A percentile compares a stretch with the other conserved stretches of the same genome.
phyloP scores from a whole-genome alignment of 2,113 vertebrate species.

The Todiramphus saurophagus region DNA sequence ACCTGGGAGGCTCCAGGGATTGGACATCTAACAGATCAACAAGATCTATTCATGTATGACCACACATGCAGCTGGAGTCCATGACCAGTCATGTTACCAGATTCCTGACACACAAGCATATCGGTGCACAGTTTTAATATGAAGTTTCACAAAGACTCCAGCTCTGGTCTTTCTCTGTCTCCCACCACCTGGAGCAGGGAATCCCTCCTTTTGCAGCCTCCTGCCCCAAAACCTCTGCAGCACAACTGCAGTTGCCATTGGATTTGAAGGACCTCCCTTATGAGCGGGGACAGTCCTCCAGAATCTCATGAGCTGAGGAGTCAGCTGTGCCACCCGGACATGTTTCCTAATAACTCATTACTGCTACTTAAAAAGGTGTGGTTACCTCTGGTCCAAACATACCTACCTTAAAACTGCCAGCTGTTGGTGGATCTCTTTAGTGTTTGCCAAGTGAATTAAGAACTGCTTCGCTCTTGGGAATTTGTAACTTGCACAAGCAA shows the following conservation, averaged over 20 bases:
- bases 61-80: accelerated
- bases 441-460: background rate
- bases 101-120: background rate
- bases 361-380: background rate
- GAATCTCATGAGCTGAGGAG: background rate
- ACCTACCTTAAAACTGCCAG: background rate
- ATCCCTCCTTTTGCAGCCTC: background rate
- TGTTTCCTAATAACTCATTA: background rate
- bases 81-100: accelerated
- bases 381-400: background rate
- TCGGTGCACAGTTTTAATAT: background rate
- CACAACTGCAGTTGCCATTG: background rate
- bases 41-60: no score
- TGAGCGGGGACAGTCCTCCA: background rate
- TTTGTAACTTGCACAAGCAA: background rate
- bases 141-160: background rate
- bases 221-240: background rate
- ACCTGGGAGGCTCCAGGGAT: no score
- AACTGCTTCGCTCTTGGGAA: background rate
- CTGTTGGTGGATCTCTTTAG: background rate
- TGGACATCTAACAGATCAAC: no score
- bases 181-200: background rate
- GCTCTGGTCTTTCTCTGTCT: background rate
- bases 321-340: background rate
- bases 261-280: background rate